Base-by-base conservation (phyloP, 30 jellyfish, hydroid and myxozoan genomes). In the Turritopsis rubra region DNA sequence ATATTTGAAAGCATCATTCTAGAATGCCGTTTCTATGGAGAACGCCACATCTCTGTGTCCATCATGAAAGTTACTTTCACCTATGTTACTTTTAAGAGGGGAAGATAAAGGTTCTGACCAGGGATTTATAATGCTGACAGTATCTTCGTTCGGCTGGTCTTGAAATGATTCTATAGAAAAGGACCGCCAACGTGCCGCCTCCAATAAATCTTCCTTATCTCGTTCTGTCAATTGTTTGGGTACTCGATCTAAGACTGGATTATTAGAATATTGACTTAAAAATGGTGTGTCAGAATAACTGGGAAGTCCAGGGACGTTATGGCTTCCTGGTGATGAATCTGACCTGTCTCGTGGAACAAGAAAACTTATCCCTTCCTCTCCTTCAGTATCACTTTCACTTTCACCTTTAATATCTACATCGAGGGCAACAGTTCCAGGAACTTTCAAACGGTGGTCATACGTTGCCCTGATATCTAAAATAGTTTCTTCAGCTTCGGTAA, bases 401-500 rank as follows among this genome's bases (percentile, higher is more conserved):
- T 41, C 60, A 19, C 77, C 21, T n/a, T 68, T 68, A 68, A 68
- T 19, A 22, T 22, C 76, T n/a, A n/a, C 76, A n/a, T 22, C 76
- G 17, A 25, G 5, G 17, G 17, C 4, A 66, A 3, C 76, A 25
- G 30, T 25, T 22, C 30, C 17, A 66, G 76, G 17, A 22, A 66
- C 76, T 4, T 25, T 66, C 76, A 25, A 5, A n/a, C 16, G 76
- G n/a, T n/a, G n/a, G 17, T 21, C 82, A 24, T 29, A 29, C 41
- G 52, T 23, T 30, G 82, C 54, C 27, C 41, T 74, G 19, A 29
- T 0, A n/a, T 74, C 82, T 21, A 74, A 22, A n/a, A 3, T 21
- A 23, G 82, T 26, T 23, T 74, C 79, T 78, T 78, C 85, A 26
- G 29, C 79, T 82, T 82, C 88, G 25, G 88, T 65, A 9, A 74